A percentile compares a stretch with the other conserved stretches of the same genome.
Evolutionary conservation across 2,888 invertebrate genomes (phyloP).

Genomic region (Patella pellucida): DNA sequence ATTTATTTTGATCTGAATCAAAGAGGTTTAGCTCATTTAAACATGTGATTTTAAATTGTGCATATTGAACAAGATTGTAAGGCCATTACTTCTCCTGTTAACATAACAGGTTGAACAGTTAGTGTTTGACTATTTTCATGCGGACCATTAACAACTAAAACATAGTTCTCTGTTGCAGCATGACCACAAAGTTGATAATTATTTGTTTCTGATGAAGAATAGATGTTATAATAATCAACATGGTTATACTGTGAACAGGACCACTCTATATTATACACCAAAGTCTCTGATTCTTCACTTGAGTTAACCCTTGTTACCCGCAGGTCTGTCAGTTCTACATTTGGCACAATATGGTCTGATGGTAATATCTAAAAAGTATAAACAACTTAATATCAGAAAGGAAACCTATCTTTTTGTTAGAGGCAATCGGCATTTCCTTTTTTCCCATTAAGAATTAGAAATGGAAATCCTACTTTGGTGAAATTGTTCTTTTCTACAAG

Average conservation of each 20-base stretch:
- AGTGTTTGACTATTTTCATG: background rate
- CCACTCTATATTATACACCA: constrained; percentile 5
- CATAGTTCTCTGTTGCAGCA: background rate
- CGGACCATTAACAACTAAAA: background rate
- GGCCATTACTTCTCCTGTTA: background rate
- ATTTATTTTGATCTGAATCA: no score
- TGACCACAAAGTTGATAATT: background rate
- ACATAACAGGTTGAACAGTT: background rate
- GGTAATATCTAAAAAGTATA: no score
- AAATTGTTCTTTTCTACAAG: no score
- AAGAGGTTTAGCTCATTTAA: no score
- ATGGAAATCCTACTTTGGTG: no score
- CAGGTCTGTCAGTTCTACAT: background rate
- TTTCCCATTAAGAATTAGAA: no score
- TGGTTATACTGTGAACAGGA: background rate
- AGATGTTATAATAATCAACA: constrained; percentile 14
- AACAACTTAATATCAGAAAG: no score
- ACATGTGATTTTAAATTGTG: no score
- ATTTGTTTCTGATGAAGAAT: background rate
- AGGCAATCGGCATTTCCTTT: no score
- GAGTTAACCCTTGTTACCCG: background rate
- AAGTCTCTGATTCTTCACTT: background rate
- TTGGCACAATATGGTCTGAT: background rate
- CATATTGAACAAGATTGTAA: background rate
- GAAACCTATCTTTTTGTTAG: no score